These are phyloP conservation scores for Myzus persicae DNA, from an alignment of 1,140 invertebrate species.

Conservation along the genomic window DNA sequence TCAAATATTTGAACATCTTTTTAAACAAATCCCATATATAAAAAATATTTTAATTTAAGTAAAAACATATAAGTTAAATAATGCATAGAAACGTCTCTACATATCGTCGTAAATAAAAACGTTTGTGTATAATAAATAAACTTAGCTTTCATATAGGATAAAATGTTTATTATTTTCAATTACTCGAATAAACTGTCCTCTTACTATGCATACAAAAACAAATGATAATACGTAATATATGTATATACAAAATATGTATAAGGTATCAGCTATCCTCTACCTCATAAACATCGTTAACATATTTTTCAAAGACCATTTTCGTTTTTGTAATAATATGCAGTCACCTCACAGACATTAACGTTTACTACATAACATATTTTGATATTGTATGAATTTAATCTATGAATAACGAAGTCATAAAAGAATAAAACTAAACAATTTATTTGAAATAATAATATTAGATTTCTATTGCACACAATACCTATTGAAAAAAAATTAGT, in stretches of 20 bases:
- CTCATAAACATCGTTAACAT: slow-evolving; percentile 13
- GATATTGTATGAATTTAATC: neutral
- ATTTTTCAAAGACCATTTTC: slow-evolving; percentile 4
- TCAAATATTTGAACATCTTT: neutral
- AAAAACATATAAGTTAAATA: slow-evolving; percentile 19
- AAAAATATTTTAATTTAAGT: neutral
- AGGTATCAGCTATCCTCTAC: neutral
- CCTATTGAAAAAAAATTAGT: neutral
- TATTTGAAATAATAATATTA: neutral
- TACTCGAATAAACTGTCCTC: slow-evolving; percentile 24
- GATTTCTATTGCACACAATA: neutral
- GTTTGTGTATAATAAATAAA: slow-evolving; percentile 13
- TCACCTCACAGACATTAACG: neutral
- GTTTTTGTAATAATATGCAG: slow-evolving; percentile 9
- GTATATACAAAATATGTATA: neutral
- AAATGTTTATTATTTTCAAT: slow-evolving; percentile 38
- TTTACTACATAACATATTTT: neutral
- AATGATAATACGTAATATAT: neutral
- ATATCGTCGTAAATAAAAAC: slow-evolving; percentile 27
- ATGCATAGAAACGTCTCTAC: neutral
- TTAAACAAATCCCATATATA: neutral
- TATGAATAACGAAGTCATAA: neutral
- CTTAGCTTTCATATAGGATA: neutral
- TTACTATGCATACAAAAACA: slow-evolving; percentile 31
- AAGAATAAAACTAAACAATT: neutral